These are phyloP conservation scores for Haliaeetus leucogaster DNA, from an alignment of 2,113 vertebrate species.

Conservation along the genomic window DNA sequence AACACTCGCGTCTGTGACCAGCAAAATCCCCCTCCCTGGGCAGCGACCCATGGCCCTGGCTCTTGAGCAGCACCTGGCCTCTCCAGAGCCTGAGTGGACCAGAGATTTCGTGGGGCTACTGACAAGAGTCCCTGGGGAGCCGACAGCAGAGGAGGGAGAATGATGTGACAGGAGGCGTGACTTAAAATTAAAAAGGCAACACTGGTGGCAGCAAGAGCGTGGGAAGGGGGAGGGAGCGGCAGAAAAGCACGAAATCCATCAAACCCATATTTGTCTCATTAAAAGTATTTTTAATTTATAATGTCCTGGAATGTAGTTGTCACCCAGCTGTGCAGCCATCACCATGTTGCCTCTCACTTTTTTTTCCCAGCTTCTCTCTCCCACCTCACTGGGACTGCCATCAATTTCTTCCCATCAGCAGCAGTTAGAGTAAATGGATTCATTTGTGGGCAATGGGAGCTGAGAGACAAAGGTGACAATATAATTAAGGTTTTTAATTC, in stretches of 20 bases:
- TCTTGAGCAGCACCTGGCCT: background rate
- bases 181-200: slow-evolving; percentile 29
- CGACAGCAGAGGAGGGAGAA: background rate
- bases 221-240: background rate
- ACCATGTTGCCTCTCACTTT: slow-evolving; percentile 36
- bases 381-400: slow-evolving; percentile 74
- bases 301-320: slow-evolving; percentile 75
- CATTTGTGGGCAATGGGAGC: slow-evolving; percentile 78
- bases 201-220: background rate
- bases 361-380: slow-evolving; percentile 38
- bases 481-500: slow-evolving; percentile 99
- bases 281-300: slow-evolving; percentile 79
- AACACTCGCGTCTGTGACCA: rapidly evolving
- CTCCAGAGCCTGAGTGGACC: rapidly evolving
- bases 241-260: slow-evolving; percentile 68
- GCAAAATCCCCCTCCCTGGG: background rate
- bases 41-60: rapidly evolving
- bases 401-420: slow-evolving; percentile 80
- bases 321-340: slow-evolving; percentile 64
- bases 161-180: slow-evolving; percentile 3
- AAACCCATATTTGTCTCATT: slow-evolving; percentile 74
- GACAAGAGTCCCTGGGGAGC: background rate
- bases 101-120: background rate
- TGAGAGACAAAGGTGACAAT: slow-evolving; percentile 89
- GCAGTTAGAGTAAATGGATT: slow-evolving; percentile 83